Conservation (phyloP, 2,113 vertebrate genomes). For the Odontophorus gujanensis region DNA sequence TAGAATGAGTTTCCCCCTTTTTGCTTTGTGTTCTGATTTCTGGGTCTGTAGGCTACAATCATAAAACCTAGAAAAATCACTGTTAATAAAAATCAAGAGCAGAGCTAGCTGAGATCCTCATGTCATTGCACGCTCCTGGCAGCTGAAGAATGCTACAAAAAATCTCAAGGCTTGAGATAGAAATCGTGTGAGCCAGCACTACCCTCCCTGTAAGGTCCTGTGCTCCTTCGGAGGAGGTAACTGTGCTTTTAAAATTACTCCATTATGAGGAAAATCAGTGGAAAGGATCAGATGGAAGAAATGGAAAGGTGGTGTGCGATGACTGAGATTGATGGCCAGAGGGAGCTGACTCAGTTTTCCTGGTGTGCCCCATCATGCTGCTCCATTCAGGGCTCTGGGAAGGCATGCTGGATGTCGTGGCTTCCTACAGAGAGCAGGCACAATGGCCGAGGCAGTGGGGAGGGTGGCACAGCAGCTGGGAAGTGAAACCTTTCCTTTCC, state of each 20-base stretch:
- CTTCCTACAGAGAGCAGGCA: background rate
- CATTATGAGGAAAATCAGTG: constrained; percentile 1
- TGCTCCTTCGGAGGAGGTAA: background rate
- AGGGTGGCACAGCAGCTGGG: accelerated
- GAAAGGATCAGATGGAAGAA: background rate
- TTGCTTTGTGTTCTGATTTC: constrained; percentile 29
- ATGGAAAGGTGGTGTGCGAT: constrained; percentile 15
- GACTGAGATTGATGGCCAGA: background rate
- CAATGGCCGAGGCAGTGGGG: background rate
- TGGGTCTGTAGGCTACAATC: constrained; percentile 29
- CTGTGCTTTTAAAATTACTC: background rate
- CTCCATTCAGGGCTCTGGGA: background rate
- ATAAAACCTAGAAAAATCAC: constrained; percentile 24
- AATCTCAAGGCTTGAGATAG: constrained; percentile 15
- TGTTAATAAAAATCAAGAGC: constrained; percentile 42
- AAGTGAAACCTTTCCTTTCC: constrained; percentile 27
- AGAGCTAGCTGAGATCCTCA: background rate
- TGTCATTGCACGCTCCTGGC: constrained; percentile 11
- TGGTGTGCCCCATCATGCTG: background rate
- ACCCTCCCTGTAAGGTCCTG: background rate
- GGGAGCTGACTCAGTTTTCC: constrained; percentile 28
- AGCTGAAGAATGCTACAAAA: background rate
- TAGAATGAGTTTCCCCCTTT: background rate
- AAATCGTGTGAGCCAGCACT: constrained; percentile 38
- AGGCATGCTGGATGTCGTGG: background rate